phyloP scores from a whole-genome alignment of 2,888 invertebrate species.

The Leptinotarsa rubiginosa region DNA sequence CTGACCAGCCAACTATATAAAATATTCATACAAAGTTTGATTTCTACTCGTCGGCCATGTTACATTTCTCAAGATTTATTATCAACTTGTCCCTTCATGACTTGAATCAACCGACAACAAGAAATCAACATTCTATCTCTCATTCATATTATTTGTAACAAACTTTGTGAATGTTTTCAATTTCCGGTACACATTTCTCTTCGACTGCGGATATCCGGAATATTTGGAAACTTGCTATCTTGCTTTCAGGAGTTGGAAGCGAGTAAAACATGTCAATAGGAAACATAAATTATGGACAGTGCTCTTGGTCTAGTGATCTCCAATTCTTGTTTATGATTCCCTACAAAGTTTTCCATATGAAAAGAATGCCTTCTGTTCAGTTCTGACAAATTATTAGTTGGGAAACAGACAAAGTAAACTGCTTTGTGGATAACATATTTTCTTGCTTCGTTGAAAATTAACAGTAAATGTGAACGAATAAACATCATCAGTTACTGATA shows the following conservation, averaged over 20 bases:
- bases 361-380: neutral
- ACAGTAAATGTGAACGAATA: too few species aligned
- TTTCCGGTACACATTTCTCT: conserved; percentile 4
- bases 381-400: too few species aligned
- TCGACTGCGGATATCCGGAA: neutral
- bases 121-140: neutral
- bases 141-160: neutral
- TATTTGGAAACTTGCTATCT: neutral
- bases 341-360: neutral
- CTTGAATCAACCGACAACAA: neutral
- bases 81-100: too few species aligned
- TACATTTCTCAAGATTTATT: too few species aligned
- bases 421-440: too few species aligned
- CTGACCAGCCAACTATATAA: too few species aligned
- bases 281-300: conserved; percentile 2
- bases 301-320: neutral
- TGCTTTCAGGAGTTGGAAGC: neutral
- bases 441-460: too few species aligned
- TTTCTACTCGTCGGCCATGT: too few species aligned
- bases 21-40: too few species aligned
- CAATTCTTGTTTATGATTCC: neutral
- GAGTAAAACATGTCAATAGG: neutral
- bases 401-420: too few species aligned
- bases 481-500: too few species aligned
- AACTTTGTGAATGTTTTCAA: conserved; percentile 2